Base-by-base conservation (phyloP, 53 echinoderm and acorn worm species). In the Astropecten irregularis region DNA sequence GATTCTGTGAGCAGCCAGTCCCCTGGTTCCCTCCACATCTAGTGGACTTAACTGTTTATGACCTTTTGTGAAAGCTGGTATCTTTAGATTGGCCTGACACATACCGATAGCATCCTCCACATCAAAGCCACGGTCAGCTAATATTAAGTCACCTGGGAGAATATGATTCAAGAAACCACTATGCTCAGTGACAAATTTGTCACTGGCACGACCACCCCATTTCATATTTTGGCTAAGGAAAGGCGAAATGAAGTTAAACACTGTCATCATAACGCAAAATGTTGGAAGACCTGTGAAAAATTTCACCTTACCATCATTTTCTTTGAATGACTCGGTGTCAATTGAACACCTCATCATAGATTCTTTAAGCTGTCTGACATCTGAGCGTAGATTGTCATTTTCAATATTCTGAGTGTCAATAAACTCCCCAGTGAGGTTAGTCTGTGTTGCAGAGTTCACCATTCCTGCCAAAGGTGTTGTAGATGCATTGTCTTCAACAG, bases 171-270 rank as follows among this genome's bases (percentile, higher is more conserved):
- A 36, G 35, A 83, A 68, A 7, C 67, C 59, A 59, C 85, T 68
- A 60, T 84, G n/a, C 25, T 84, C 59, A 23, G 84, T 56, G 18
- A 84, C 2, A 72, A 59, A 38, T 52, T 84, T 84, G 40, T 84
- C 84, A 84, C 84, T 84, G 21, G 39, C 59, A 22, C 72, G 18
- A 52, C 84, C 84, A 16, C 84, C 84, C 71, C 84, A 84, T 49
- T n/a, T n/a, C 9, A 51, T 51, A 16, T 51, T 51, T 51, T 51
- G 9, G 9, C 18, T 16, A 5, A 10, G 51, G n/a, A 51, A 16
- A 16, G 9, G 18, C 51, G 9, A 7, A 51, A 51, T 7, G 3
- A 51, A 7, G 18, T 51, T 51, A 51, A 10, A 10, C 51, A 51
- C 51, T 15, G 18, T 51, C 9, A 16, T 16, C 9, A 51, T 51